A percentile compares a stretch with the other conserved stretches of the same genome.
Evolutionary conservation across 2,888 invertebrate genomes (phyloP).

Genomic region (Heliconius charithonia): DNA sequence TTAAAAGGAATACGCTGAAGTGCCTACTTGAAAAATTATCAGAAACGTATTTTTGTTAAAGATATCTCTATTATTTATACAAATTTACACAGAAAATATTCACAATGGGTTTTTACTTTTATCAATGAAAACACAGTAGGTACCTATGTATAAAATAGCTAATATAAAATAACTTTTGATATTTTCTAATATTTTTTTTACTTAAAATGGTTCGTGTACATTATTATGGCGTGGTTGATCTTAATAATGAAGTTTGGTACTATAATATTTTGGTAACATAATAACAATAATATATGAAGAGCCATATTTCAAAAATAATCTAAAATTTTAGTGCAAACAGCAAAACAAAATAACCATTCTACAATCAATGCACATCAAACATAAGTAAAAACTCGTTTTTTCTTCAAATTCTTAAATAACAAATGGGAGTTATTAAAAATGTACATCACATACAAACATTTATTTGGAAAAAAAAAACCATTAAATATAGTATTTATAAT

Average conservation of each 20-base stretch:
- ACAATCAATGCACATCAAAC: constrained; percentile 26
- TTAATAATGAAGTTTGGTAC: neutral
- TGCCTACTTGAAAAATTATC: constrained; percentile 8
- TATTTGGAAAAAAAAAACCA: constrained; percentile 52
- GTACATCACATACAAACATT: constrained; percentile 57
- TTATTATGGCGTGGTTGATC: neutral
- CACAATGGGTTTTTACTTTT: neutral
- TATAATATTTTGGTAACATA: neutral
- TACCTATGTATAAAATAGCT: neutral
- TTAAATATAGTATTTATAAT: constrained; percentile 40
- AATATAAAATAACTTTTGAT: constrained; percentile 16
- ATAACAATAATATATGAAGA: neutral
- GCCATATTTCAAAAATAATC: neutral
- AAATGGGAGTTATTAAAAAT: constrained; percentile 58
- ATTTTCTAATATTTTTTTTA: neutral
- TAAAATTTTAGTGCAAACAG: no score
- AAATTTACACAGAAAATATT: neutral
- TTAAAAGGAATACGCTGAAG: constrained; percentile 27
- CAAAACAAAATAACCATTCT: neutral
- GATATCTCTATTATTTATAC: neutral
- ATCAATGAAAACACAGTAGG: neutral
- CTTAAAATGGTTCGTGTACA: neutral
- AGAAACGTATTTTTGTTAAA: neutral
- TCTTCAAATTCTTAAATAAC: constrained; percentile 48
- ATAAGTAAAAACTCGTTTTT: constrained; percentile 24